Base-by-base conservation (phyloP, 2,113 vertebrate species). In the Chloropsis cyanopogon region DNA sequence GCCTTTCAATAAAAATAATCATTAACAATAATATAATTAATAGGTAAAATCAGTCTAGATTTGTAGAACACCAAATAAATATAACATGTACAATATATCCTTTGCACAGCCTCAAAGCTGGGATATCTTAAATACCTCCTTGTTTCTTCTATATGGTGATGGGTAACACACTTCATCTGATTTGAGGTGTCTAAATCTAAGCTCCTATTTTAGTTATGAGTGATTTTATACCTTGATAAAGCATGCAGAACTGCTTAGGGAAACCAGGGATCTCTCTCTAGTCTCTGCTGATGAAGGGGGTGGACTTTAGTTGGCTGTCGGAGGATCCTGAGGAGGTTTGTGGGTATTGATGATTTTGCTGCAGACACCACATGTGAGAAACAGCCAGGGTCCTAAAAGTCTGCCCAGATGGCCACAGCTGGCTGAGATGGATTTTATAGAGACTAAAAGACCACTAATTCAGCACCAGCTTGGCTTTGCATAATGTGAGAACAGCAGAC, bases 211-310 rank as follows among this genome's bases (percentile, higher is more conserved):
- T 8, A 75, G 7, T 50, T 69, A 29, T 12, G 49, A 23, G 23
- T 56, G 23, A 14, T 63, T 86, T 89, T 56, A 13, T 29, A 4
- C 59, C 31, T 69, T 14, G n/a, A 29, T 83, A 25, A 80, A 41
- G 26, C 6, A 54, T 0, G 1, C 16, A 57, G 39, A 73, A 50
- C 39, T 66, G 19, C 18, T 52, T 19, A 4, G 9, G 29, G 37
- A 73, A 92, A 54, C 56, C 8, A 20, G 37, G 26, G 81, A 66
- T 65, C 26, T 69, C 13, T 49, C 56, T 18, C 31, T 10, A 2
- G 8, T 42, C 14, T 56, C 63, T 83, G 6, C 22, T 49, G 25
- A 39, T 11, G 28, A 1, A 23, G 5, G 1, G 4, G 19, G 1
- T 22, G 33, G 6, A 42, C 10, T 68, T 28, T 33, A 63, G 6